A percentile compares a stretch with the other conserved stretches of the same genome.
Evolutionary conservation across 2,113 vertebrate species (phyloP).

Genomic region (Cochlearius cochlearius): DNA sequence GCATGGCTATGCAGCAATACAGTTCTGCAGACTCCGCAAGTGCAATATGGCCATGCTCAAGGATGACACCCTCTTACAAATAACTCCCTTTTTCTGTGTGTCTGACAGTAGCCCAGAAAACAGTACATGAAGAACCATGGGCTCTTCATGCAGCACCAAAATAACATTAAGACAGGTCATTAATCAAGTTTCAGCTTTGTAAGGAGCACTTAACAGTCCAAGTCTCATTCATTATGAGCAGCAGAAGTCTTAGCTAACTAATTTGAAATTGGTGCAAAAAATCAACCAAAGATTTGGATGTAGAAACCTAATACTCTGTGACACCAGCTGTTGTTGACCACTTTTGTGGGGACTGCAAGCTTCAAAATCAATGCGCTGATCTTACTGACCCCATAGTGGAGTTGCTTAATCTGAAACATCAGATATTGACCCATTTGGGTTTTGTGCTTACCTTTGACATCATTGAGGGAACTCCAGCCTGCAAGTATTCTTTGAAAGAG

Average conservation of each 20-base stretch:
- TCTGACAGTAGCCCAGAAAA: not conserved
- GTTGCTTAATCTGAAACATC: not conserved
- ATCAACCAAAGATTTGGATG: not conserved
- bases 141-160: not conserved
- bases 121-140: not conserved
- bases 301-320: not conserved
- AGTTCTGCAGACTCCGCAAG: not conserved
- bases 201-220: not conserved
- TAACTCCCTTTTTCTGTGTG: not conserved
- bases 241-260: not conserved
- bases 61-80: not conserved
- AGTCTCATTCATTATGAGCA: not conserved
- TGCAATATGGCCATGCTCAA: not conserved
- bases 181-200: not conserved
- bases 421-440: not conserved
- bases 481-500: not conserved
- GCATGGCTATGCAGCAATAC: not conserved
- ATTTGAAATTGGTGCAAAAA: not conserved
- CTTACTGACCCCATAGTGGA: not conserved
- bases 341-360: not conserved
- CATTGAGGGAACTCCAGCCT: not conserved
- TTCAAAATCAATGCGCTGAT: not conserved
- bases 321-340: not conserved
- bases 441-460: not conserved
- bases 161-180: not conserved